Conservation (phyloP, 2,797 vertebrate genomes). For the Siniperca undulata region DNA sequence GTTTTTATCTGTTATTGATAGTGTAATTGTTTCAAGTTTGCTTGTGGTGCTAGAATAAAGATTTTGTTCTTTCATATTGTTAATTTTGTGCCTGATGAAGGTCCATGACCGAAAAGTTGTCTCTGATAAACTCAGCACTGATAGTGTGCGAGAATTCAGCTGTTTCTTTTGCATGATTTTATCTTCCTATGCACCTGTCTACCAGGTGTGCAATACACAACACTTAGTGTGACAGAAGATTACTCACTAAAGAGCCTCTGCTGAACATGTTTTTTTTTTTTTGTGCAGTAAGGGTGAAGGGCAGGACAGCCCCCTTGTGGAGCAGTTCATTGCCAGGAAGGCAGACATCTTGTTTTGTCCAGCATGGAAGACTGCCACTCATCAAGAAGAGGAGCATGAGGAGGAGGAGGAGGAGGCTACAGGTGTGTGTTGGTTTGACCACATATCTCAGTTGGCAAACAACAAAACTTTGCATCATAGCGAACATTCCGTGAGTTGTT, state of each 20-base stretch:
- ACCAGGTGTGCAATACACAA: neutral
- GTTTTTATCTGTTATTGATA: neutral
- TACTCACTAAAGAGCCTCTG: neutral
- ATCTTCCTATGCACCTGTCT: neutral
- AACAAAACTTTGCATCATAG: neutral
- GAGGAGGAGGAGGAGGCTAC: constrained; percentile 88
- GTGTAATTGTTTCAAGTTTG: neutral
- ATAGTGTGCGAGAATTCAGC: neutral
- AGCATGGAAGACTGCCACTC: constrained; percentile 88
- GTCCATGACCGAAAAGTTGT: neutral
- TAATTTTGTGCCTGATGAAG: neutral
- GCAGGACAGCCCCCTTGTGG: constrained; percentile 86
- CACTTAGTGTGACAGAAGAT: neutral
- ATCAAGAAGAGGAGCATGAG: constrained; percentile 74
- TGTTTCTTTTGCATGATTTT: neutral
- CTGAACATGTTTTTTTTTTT: constrained; percentile 24
- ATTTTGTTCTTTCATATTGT: neutral
- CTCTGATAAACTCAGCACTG: neutral
- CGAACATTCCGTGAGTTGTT: neutral
- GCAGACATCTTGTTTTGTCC: constrained; percentile 94
- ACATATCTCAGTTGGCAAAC: neutral
- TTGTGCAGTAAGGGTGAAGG: constrained; percentile 82
- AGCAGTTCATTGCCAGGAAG: constrained; percentile 95
- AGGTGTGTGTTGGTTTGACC: constrained; percentile 76
- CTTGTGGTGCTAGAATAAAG: neutral